These are phyloP conservation scores for Squalus acanthias DNA, from an alignment of 2,797 vertebrate genomes.

Conservation along the genomic window DNA sequence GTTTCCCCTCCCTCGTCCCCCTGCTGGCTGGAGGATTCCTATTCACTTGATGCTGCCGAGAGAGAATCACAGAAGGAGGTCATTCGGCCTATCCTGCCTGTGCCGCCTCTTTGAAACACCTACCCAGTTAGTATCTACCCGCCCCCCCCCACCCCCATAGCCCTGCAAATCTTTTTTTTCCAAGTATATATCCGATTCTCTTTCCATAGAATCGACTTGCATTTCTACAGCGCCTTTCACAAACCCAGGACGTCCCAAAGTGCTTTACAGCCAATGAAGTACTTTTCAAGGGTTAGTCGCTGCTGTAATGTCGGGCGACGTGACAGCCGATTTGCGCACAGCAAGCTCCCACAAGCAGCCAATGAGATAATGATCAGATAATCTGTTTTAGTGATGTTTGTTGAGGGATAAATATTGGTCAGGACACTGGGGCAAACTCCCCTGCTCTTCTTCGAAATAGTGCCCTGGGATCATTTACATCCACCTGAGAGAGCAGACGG, in stretches of 20 bases:
- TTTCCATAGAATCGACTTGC: background rate
- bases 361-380: background rate
- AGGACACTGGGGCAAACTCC: background rate
- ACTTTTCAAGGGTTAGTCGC: too few species aligned
- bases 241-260: too few species aligned
- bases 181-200: background rate
- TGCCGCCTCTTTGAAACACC: background rate
- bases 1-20: background rate
- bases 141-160: background rate
- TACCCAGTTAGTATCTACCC: background rate
- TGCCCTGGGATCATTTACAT: too few species aligned
- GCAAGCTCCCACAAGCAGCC: background rate
- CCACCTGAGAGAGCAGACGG: too few species aligned
- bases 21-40: conserved; percentile 22
- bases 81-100: background rate
- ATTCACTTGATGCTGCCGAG: background rate
- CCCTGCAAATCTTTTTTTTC: background rate
- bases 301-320: too few species aligned
- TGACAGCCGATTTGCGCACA: background rate
- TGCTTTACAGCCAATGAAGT: background rate
- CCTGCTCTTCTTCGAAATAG: too few species aligned
- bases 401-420: background rate
- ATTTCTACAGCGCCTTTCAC: background rate
- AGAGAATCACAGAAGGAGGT: background rate
- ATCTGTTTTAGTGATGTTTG: background rate